Percentiles rank a stretch among this genome's conserved stretches.
Conservation (phyloP, 2,113 vertebrate species). For the Ictalurus punctatus region DNA sequence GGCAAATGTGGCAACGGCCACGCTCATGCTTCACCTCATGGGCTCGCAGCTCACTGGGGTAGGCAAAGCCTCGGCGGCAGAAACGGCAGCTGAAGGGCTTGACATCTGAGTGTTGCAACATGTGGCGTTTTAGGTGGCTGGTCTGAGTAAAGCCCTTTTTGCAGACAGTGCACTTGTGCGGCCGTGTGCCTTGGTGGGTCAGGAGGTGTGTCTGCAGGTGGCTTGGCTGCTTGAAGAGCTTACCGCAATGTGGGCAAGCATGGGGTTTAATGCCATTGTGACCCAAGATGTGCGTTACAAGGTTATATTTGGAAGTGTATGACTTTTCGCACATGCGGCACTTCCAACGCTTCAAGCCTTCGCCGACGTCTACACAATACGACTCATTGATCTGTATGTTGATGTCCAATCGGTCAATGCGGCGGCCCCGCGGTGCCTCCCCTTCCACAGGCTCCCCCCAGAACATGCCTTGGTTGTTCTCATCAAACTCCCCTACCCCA, state of each 20-base stretch:
- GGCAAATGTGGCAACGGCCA: conserved; percentile 93
- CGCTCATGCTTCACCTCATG: conserved; percentile 96
- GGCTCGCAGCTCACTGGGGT: conserved; percentile 94
- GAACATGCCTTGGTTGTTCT: conserved; percentile 64
- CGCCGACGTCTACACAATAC: conserved; percentile 93
- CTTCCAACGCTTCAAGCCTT: conserved; percentile 96
- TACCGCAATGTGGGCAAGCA: conserved; percentile 93
- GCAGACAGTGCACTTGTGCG: conserved; percentile 96
- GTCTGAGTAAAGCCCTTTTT: conserved; percentile 98
- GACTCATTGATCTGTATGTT: conserved; percentile 98
- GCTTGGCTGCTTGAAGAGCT: conserved; percentile 99
- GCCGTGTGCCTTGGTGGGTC: conserved; percentile 94
- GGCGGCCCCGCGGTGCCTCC: conserved; percentile 80
- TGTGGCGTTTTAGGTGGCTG: conserved; percentile 98
- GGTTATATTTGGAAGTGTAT: conserved; percentile 99
- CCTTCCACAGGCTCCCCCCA: conserved; percentile 74
- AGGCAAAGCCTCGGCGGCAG: conserved; percentile 93
- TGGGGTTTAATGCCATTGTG: conserved; percentile 98
- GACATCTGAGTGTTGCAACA: conserved; percentile 93
- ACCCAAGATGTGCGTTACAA: conserved; percentile 96
- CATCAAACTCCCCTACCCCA: conserved; percentile 77
- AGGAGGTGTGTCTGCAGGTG: conserved; percentile 98
- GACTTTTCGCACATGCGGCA: conserved; percentile 99
- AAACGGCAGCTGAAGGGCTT: conserved; percentile 98
- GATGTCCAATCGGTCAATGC: conserved; percentile 95